phyloP scores from a whole-genome alignment of 1,140 invertebrate species.

The Drosophila bifasciata region DNA sequence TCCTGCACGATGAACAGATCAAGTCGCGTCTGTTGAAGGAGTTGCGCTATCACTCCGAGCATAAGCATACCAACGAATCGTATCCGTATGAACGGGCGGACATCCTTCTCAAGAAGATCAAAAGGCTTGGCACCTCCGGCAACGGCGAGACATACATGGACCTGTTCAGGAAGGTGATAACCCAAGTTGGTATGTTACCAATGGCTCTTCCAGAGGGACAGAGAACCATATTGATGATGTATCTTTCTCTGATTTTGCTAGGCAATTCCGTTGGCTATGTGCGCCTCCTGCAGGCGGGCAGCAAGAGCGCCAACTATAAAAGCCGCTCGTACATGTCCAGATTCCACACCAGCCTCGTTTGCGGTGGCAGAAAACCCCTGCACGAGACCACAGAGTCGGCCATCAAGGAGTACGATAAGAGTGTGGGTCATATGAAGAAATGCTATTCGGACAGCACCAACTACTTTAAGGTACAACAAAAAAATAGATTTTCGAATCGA shows the following conservation, averaged over 20 bases:
- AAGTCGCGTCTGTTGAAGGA: constrained; percentile 97
- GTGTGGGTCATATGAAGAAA: constrained; percentile 87
- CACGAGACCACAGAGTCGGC: constrained; percentile 70
- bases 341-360: constrained; percentile 87
- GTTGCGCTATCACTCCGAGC: constrained; percentile 89
- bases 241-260: constrained; percentile 54
- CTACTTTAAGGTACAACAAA: constrained; percentile 92
- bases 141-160: constrained; percentile 96
- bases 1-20: constrained; percentile 99
- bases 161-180: constrained; percentile 95
- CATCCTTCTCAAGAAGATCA: constrained; percentile 96
- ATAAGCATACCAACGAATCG: constrained; percentile 85
- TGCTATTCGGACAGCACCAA: constrained; percentile 97
- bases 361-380: constrained; percentile 85
- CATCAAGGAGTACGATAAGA: constrained; percentile 60
- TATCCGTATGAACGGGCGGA: constrained; percentile 96
- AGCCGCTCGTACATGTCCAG: constrained; percentile 95
- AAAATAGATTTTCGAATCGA: background rate
- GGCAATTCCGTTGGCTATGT: constrained; percentile 99
- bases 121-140: constrained; percentile 93
- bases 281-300: constrained; percentile 96
- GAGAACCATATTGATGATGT: background rate
- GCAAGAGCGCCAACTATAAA: constrained; percentile 95
- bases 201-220: no score
- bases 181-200: constrained; percentile 91